Conservation (phyloP, 2,113 vertebrate genomes). For the Chloropsis cyanopogon region DNA sequence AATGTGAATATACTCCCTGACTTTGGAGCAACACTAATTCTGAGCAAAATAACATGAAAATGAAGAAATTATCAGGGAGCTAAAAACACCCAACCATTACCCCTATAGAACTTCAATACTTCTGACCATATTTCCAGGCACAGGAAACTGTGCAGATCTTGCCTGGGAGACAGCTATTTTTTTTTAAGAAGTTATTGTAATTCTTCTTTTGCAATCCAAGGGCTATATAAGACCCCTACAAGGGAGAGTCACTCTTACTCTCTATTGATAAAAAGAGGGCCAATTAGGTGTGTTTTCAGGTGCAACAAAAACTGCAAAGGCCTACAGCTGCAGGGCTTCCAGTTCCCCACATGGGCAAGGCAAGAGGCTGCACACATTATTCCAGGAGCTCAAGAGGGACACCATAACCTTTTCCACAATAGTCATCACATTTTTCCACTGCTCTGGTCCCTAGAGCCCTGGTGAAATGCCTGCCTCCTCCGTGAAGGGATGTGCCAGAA, state of each 20-base stretch:
- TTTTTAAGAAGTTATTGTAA: background rate
- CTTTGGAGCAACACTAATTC: background rate
- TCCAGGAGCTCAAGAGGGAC: background rate
- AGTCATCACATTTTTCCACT: background rate
- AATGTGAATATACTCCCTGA: background rate
- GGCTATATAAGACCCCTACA: background rate
- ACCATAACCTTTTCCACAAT: background rate
- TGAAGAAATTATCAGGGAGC: background rate
- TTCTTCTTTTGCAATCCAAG: background rate
- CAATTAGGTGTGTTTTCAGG: background rate
- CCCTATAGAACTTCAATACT: background rate
- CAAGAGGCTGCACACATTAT: background rate
- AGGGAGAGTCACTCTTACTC: background rate
- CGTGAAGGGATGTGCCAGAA: background rate
- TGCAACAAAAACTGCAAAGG: background rate
- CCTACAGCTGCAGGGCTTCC: background rate
- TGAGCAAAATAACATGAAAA: background rate
- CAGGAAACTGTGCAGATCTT: background rate
- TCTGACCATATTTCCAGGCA: background rate
- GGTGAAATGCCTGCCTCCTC: background rate
- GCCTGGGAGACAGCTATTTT: background rate
- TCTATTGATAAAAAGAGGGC: background rate
- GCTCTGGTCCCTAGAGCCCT: background rate
- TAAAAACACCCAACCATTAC: background rate
- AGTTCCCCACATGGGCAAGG: background rate